Percentiles rank a stretch among this genome's conserved stretches.
Conservation (phyloP, 2,888 invertebrate species). For the Leptinotarsa haldemani region DNA sequence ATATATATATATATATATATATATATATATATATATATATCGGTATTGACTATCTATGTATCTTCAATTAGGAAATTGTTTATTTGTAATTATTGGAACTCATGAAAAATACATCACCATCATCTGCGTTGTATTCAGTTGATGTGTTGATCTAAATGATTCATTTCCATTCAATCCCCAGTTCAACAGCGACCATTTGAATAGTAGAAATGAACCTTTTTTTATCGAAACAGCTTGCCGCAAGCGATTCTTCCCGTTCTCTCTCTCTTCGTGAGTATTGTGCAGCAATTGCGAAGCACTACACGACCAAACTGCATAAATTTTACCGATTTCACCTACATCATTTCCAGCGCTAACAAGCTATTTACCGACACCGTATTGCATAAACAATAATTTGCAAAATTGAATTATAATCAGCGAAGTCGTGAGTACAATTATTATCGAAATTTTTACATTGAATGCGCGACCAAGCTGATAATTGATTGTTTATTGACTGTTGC, state of each 20-base stretch:
- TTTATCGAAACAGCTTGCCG: no score
- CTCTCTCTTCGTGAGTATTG: background rate
- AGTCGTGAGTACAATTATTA: conserved; percentile 35
- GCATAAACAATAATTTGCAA: conserved; percentile 20
- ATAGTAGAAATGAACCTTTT: background rate
- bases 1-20: no score
- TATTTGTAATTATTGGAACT: no score
- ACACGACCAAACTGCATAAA: conserved; percentile 10
- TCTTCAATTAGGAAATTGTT: no score
- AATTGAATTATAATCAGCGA: conserved; percentile 27
- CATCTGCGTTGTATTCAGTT: no score
- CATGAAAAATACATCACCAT: no score
- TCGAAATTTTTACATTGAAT: conserved; percentile 34
- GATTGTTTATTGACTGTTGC: conserved; percentile 2
- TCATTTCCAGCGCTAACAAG: conserved; percentile 16
- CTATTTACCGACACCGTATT: conserved; percentile 14
- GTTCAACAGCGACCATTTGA: no score
- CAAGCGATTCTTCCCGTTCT: background rate
- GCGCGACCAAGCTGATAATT: background rate
- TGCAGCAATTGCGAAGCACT: background rate
- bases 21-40: no score
- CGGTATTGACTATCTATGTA: no score
- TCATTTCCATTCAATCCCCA: no score
- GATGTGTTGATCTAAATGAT: no score
- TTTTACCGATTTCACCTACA: conserved; percentile 13